Evolutionary conservation across 1,140 invertebrate species (phyloP).

Genomic region (Halictus rubicundus): DNA sequence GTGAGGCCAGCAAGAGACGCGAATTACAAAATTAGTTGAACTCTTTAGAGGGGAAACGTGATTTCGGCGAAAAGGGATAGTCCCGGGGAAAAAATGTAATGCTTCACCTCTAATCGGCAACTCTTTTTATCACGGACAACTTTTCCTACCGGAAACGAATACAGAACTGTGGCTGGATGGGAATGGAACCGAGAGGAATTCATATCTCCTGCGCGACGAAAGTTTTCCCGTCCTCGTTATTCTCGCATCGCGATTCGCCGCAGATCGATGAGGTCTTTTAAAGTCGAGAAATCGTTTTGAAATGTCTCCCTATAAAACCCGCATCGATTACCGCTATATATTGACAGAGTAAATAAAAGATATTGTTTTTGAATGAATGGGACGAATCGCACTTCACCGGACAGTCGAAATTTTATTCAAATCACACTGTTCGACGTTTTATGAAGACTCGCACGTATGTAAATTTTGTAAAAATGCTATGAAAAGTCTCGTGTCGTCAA

Average conservation of each 20-base stretch:
- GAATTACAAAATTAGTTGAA: constrained; percentile 33
- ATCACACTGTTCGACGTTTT: no score
- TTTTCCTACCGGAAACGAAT: constrained; percentile 4
- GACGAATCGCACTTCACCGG: no score
- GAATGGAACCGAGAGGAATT: not conserved
- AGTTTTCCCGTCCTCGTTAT: not conserved
- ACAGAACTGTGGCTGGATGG: not conserved
- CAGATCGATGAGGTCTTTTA: not conserved
- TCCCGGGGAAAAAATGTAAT: constrained; percentile 7
- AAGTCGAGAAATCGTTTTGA: not conserved
- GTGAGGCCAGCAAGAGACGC: not conserved
- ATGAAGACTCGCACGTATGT: no score
- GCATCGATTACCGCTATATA: not conserved
- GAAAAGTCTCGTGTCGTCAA: no score
- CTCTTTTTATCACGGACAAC: not conserved
- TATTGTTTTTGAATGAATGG: no score
- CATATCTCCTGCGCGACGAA: not conserved
- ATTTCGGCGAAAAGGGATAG: not conserved
- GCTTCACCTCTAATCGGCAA: constrained; percentile 8
- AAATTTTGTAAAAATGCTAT: no score
- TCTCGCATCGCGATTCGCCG: not conserved
- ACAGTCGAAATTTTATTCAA: no score
- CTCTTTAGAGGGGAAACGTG: not conserved
- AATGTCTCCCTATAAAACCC: not conserved
- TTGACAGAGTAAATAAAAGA: not conserved